phyloP scores from a whole-genome alignment of 2,888 invertebrate genomes.

The Melieria picta region DNA sequence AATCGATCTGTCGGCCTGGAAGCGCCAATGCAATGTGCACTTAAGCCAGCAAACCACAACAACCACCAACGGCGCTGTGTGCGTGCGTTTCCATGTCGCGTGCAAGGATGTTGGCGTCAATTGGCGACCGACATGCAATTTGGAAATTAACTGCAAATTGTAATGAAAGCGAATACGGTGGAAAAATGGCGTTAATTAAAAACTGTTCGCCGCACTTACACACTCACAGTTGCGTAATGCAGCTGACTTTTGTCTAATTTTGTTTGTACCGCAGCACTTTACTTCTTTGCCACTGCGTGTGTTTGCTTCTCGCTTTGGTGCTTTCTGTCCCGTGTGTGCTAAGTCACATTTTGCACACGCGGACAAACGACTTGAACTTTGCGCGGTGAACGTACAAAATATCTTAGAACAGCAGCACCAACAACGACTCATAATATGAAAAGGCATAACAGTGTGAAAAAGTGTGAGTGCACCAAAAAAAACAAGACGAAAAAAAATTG shows the following conservation, averaged over 20 bases:
- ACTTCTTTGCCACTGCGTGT: neutral
- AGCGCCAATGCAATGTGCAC: neutral
- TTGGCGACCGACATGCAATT: slow-evolving; percentile 31
- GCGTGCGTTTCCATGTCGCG: neutral
- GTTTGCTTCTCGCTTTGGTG: too few relatives aligned
- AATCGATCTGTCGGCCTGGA: neutral
- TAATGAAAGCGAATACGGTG: slow-evolving; percentile 28
- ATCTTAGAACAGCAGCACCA: neutral
- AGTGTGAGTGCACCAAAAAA: neutral
- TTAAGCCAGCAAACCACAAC: neutral
- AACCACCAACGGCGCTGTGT: neutral
- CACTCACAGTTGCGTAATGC: neutral
- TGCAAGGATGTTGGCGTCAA: slow-evolving; percentile 3
- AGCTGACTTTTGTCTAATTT: neutral
- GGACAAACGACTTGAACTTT: neutral
- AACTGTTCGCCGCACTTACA: slow-evolving; percentile 6
- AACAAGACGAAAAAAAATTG: neutral
- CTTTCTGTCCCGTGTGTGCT: neutral
- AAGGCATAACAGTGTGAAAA: neutral
- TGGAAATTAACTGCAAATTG: slow-evolving; percentile 27
- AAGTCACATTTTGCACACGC: neutral
- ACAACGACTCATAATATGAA: neutral
- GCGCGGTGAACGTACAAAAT: too few relatives aligned
- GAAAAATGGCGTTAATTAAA: slow-evolving; percentile 30
- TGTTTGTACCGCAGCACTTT: neutral